A percentile compares a stretch with the other conserved stretches of the same genome.
These are phyloP conservation scores for Phyllotreta striolata DNA, from an alignment of 2,888 invertebrate genomes.

Conservation along the genomic window DNA sequence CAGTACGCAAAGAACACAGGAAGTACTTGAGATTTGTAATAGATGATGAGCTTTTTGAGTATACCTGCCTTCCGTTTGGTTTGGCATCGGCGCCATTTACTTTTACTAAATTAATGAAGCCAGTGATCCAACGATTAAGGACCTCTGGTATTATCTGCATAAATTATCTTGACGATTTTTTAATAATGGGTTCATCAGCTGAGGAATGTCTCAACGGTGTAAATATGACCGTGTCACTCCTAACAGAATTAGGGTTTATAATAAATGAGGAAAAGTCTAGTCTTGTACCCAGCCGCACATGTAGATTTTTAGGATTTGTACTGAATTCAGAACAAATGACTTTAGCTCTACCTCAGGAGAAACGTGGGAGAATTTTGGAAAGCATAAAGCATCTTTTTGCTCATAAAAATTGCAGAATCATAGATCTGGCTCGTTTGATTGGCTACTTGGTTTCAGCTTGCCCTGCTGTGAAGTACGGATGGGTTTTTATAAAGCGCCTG, in stretches of 20 bases:
- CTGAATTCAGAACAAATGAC: conserved; percentile 14
- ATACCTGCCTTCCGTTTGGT: conserved; percentile 46
- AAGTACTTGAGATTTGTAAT: conserved; percentile 46
- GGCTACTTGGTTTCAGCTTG: conserved; percentile 16
- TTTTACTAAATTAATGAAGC: conserved; percentile 48
- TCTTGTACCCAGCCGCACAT: conserved; percentile 21
- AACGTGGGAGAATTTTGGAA: conserved; percentile 15
- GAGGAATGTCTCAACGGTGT: conserved; percentile 9
- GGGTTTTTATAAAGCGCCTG: conserved; percentile 12
- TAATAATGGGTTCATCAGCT: conserved; percentile 31
- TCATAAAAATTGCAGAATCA: conserved; percentile 37
- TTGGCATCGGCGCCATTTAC: conserved; percentile 40
- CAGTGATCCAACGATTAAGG: conserved; percentile 35
- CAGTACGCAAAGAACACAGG: conserved; percentile 38
- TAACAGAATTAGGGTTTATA: conserved; percentile 29
- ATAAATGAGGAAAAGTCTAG: conserved; percentile 31
- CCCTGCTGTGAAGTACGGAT: conserved; percentile 16
- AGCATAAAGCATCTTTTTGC: conserved; percentile 14
- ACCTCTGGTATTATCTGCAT: conserved; percentile 33
- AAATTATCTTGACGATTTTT: conserved; percentile 42
- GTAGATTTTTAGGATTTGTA: conserved; percentile 29
- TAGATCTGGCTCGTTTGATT: conserved; percentile 19
- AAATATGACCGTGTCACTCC: neutral
- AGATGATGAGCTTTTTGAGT: conserved; percentile 41
- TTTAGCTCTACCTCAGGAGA: conserved; percentile 20